Evolutionary conservation across 2,888 invertebrate species (phyloP).

Genomic region (Eubasilissa splendida): DNA sequence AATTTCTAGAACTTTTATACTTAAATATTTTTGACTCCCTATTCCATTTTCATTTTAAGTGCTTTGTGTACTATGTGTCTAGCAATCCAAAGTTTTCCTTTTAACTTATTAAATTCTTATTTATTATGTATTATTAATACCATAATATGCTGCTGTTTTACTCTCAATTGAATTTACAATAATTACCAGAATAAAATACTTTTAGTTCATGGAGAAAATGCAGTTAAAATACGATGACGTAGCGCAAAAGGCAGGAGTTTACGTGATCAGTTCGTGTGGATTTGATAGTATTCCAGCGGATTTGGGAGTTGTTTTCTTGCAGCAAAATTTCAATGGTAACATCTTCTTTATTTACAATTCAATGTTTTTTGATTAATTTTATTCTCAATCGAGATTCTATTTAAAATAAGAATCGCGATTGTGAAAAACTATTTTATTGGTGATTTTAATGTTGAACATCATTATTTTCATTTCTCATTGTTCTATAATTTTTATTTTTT

Average conservation of each 20-base stretch:
- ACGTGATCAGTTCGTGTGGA: slow-evolving; percentile 92
- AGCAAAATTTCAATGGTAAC: slow-evolving; percentile 82
- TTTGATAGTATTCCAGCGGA: slow-evolving; percentile 94
- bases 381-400: not conserved
- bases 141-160: slow-evolving; percentile 39
- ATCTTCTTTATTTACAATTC: slow-evolving; percentile 41
- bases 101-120: slow-evolving; percentile 1
- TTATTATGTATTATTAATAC: not conserved
- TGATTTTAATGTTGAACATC: no score
- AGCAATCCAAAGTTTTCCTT: not conserved
- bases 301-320: slow-evolving; percentile 84
- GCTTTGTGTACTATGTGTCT: no score
- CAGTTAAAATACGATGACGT: slow-evolving; percentile 83
- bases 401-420: no score
- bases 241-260: slow-evolving; percentile 85
- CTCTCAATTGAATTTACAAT: not conserved
- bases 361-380: not conserved
- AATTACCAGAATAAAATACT: not conserved
- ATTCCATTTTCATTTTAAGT: not conserved
- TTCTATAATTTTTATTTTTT: no score
- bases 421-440: no score
- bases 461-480: no score
- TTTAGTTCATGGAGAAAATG: slow-evolving; percentile 87
- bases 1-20: no score
- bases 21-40: not conserved